Evolutionary conservation across 2,888 invertebrate genomes (phyloP), one percentile per base, ranked within the genome.

Genomic region (Eilema depressum): DNA sequence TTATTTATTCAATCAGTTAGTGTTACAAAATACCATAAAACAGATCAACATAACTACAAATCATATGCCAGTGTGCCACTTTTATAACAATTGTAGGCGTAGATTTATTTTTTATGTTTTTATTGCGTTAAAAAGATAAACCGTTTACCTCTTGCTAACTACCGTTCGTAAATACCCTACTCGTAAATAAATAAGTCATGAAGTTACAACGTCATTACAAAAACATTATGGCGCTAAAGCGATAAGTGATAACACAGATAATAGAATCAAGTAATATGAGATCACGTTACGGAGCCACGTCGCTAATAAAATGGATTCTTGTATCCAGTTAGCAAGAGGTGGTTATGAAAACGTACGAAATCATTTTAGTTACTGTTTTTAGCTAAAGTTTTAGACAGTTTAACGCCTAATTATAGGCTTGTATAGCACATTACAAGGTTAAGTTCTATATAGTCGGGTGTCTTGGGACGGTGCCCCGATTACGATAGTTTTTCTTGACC

Each of bases 191-290:
- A 62, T 61, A 37, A 68, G 57, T 59, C 59, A 64, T 59, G 69
- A 60, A 25, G 14, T 57, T 14, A 60, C 30, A 60, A 60, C 41
- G 30, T 68, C 41, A 69, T 60, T 65, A 30, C 26, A 20, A 23
- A 30, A 12, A 60, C 47, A 53, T 64, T 33, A 65, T 25, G n/a
- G 60, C 33, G n/a, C 30, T 53, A 65, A 69, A 59, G 33, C n/a
- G n/a, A 53, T 37, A 53, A 53, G 53, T 59, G 59, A 69, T 64
- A 33, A 41, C 17, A 33, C 57, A 59, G 63, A 33, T 33, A 60
- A 60, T 33, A 30, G 12, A 47, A 65, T 69, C 64, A 69, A 28
- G 64, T 63, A 60, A 47, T 20, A 59, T 26, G 53, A 64, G 26
- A 64, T 56, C 23, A 33, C n/a, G 47, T 30, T 17, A 14, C 11